Evolutionary conservation across 2,113 vertebrate species (phyloP).

Genomic region (Jacana jacana): DNA sequence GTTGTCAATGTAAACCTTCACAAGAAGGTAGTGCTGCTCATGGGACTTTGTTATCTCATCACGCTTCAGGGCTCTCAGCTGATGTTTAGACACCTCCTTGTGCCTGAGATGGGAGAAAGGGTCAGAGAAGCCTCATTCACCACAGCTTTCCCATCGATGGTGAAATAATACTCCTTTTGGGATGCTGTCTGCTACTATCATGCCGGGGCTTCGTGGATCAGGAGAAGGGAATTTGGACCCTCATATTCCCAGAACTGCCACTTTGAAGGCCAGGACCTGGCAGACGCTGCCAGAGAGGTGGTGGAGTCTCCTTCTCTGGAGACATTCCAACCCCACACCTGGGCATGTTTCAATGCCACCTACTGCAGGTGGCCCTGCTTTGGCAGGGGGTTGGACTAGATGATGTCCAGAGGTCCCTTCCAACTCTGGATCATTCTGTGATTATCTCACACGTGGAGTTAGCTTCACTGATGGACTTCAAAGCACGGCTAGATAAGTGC

Average conservation of each 20-base stretch:
- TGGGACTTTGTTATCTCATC: not conserved
- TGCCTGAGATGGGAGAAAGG: not conserved
- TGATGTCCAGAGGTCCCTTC: no score
- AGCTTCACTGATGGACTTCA: not conserved
- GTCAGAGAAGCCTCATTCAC: not conserved
- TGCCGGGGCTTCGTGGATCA: not conserved
- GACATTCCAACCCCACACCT: no score
- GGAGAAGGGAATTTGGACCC: not conserved
- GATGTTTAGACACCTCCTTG: not conserved
- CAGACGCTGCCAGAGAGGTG: no score
- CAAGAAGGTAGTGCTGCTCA: not conserved
- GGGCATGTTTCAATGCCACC: no score
- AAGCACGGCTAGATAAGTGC: not conserved
- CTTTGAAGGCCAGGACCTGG: not conserved
- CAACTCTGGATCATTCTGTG: no score
- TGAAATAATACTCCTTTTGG: not conserved
- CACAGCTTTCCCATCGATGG: not conserved
- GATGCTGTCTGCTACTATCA: not conserved
- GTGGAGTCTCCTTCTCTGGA: no score
- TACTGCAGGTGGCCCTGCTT: no score
- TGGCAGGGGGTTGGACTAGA: no score
- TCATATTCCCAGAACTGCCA: not conserved
- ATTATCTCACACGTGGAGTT: not conserved
- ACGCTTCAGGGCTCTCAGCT: not conserved
- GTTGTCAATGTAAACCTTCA: fast-evolving